Evolutionary conservation across 2,888 invertebrate genomes (phyloP).

Genomic region (Drosophila atripex): DNA sequence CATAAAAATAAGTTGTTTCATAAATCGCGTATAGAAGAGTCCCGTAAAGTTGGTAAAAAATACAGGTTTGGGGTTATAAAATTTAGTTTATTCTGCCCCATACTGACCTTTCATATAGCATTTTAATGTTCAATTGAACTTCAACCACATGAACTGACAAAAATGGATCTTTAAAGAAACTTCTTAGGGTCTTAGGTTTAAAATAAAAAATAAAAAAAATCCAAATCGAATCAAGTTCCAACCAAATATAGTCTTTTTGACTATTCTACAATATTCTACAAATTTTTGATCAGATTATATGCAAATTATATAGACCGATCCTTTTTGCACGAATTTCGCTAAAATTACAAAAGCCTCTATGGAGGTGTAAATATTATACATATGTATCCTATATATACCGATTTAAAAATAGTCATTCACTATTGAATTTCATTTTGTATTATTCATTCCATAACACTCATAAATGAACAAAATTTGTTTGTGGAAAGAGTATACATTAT

Average conservation of each 20-base stretch:
- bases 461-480: constrained; percentile 18
- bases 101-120: neutral
- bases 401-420: constrained; percentile 1
- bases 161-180: too few relatives aligned
- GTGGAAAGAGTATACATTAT: constrained; percentile 29
- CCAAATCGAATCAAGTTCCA: neutral
- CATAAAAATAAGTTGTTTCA: constrained; percentile 19
- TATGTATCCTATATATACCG: neutral
- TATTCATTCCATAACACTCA: constrained; percentile 16
- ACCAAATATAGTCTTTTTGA: neutral
- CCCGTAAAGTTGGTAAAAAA: neutral
- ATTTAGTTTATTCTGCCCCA: neutral
- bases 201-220: too few relatives aligned
- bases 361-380: neutral
- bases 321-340: neutral
- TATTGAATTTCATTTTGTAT: neutral
- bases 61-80: constrained; percentile 1
- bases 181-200: too few relatives aligned
- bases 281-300: neutral
- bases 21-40: constrained; percentile 10
- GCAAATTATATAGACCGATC: neutral
- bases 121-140: neutral
- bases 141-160: neutral
- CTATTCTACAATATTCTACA: neutral
- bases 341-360: neutral